Evolutionary conservation across 2,888 invertebrate species (phyloP), one percentile per base, ranked within the genome.

Genomic region (Mesodorylaimus sp.): DNA sequence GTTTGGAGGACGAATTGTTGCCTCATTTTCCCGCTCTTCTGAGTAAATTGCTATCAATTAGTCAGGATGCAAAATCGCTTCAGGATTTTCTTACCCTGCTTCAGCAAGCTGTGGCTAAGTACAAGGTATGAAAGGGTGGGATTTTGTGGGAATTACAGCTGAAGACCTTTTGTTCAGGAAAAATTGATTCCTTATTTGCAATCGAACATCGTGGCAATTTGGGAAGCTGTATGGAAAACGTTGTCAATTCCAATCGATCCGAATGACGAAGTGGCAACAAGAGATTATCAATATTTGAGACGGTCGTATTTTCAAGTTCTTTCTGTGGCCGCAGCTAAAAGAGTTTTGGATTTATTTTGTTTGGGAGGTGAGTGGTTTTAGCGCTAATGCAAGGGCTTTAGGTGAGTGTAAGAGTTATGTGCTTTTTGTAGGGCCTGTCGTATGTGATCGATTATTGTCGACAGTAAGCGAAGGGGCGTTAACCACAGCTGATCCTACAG

Each of bases 31-130:
- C 74, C 1, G 54, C 66, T 2, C 70, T 72, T 39, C 67, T 74
- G 37, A 69, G 72, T 56, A 66, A 66, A 36, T 66, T 75, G 27
- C 62, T 75, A 28, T 68, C 69, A 52, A 58, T 64, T 42, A 62
- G 66, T 1, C 62, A 64, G 51, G 67, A 59, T 29, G 39, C 56
- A 19, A 58, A 68, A 50, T 62, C 57, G 24, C 54, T 60, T 62
- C 56, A 68, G 65, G 75, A 76, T 58, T 73, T 75, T 57, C 68
- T 76, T 42, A 74, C 75, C 1, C 67, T 76, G 29, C 68, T 75
- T 55, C 74, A 74, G 59, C 75, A 76, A 60, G 67, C 75, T 41
- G 71, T 75, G 47, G 67, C 70, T 52, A 76, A 76, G 60, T 75
- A 74, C 59, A 75, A 75, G 69, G 70, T 70, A 56, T 51, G 55